Percentiles rank a stretch among this genome's conserved stretches.
Conservation (phyloP, 2,888 invertebrate species). For the Trichacis sp. region DNA sequence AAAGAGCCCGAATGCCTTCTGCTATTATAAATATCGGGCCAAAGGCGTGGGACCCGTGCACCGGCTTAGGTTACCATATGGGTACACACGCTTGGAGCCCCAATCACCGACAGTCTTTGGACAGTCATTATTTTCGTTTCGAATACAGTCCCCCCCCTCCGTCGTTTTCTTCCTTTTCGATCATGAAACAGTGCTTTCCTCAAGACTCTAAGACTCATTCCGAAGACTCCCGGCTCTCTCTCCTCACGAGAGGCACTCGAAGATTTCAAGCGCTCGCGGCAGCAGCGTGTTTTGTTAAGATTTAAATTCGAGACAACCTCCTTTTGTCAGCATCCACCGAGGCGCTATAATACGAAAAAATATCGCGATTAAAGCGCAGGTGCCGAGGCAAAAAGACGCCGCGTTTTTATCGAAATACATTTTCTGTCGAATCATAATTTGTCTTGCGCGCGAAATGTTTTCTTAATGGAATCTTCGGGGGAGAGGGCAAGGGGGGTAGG, state of each 20-base stretch:
- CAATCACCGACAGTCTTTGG: constrained; percentile 45
- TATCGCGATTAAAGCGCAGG: background rate
- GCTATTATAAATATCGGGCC: constrained; percentile 62
- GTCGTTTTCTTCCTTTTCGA: constrained; percentile 35
- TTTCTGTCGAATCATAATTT: constrained; percentile 5
- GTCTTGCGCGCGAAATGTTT: constrained; percentile 3
- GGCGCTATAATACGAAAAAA: background rate
- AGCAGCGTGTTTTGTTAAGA: constrained; percentile 7
- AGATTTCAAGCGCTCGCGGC: constrained; percentile 19
- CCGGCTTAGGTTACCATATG: constrained; percentile 25
- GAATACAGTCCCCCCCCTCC: constrained; percentile 15
- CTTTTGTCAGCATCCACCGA: constrained; percentile 4
- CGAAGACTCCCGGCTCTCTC: too few species aligned
- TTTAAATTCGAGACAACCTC: background rate
- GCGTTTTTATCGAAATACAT: too few species aligned
- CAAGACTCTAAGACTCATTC: constrained; percentile 25
- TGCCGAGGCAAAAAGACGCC: too few species aligned
- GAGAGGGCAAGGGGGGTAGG: background rate
- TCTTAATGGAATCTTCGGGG: background rate
- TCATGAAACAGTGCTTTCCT: constrained; percentile 43
- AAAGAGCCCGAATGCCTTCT: constrained; percentile 58
- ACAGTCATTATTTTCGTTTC: constrained; percentile 42
- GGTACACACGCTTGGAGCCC: constrained; percentile 39
- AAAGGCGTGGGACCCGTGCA: constrained; percentile 56
- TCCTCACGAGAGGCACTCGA: constrained; percentile 27